phyloP scores from a whole-genome alignment of 2,797 vertebrate species.

The Xenentodon cancila region DNA sequence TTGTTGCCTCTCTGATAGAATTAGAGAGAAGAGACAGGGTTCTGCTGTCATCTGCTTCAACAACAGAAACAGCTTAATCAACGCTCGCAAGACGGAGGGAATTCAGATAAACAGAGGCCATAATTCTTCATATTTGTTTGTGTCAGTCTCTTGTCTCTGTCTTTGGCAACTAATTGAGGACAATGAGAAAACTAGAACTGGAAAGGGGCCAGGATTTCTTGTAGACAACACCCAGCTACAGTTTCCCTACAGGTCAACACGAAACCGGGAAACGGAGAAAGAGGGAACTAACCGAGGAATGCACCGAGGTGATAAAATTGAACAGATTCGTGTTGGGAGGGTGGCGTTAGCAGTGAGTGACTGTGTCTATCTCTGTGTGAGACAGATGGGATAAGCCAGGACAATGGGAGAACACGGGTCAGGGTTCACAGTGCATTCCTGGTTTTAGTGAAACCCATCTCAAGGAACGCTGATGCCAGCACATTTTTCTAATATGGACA shows the following conservation, averaged over 20 bases:
- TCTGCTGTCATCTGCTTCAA: constrained; percentile 78
- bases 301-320: constrained; percentile 49
- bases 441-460: constrained; percentile 72
- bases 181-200: constrained; percentile 38
- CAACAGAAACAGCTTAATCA: constrained; percentile 83
- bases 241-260: constrained; percentile 31
- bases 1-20: constrained; percentile 84
- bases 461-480: constrained; percentile 72
- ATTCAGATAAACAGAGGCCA: constrained; percentile 70
- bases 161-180: constrained; percentile 55
- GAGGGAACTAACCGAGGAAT: constrained; percentile 23
- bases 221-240: constrained; percentile 39
- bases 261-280: constrained; percentile 7
- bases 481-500: constrained; percentile 77
- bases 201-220: constrained; percentile 47
- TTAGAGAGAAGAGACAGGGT: constrained; percentile 77
- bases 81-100: constrained; percentile 61
- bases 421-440: constrained; percentile 59
- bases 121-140: constrained; percentile 74
- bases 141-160: constrained; percentile 57
- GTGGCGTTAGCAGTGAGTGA: constrained; percentile 58
- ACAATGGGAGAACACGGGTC: constrained; percentile 59
- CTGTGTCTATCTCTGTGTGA: constrained; percentile 49
- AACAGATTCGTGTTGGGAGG: constrained; percentile 35
- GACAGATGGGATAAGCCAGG: constrained; percentile 61